phyloP scores from a whole-genome alignment of 2,888 invertebrate species.

The Nysson spinosus region DNA sequence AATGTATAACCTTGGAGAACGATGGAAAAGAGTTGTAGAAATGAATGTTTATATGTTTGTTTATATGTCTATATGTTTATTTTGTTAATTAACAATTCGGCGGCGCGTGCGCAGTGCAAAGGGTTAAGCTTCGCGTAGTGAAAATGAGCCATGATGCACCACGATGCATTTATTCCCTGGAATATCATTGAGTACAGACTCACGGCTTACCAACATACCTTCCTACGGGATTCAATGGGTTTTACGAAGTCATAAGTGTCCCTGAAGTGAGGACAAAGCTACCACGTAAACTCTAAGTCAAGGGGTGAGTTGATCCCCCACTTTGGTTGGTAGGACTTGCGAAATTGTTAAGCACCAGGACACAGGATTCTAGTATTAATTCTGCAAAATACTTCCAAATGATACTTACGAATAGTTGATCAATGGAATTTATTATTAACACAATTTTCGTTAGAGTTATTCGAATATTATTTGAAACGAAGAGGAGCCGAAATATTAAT shows the following conservation, averaged over 20 bases:
- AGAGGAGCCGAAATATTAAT: too few relatives aligned
- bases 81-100: too few relatives aligned
- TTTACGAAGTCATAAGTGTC: constrained; percentile 37
- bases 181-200: constrained; percentile 15
- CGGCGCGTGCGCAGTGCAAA: too few relatives aligned
- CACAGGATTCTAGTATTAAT: background rate
- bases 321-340: constrained; percentile 21
- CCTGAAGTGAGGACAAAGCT: constrained; percentile 8
- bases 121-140: background rate
- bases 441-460: too few relatives aligned
- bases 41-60: too few relatives aligned
- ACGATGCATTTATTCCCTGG: constrained; percentile 4
- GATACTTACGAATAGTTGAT: constrained; percentile 15
- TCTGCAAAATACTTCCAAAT: constrained; percentile 17
- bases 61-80: too few relatives aligned
- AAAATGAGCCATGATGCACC: constrained; percentile 4
- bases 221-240: constrained; percentile 11
- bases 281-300: constrained; percentile 33
- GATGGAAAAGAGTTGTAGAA: too few relatives aligned
- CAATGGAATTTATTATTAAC: too few relatives aligned
- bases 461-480: too few relatives aligned
- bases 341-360: constrained; percentile 33
- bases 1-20: too few relatives aligned
- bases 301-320: too few relatives aligned
- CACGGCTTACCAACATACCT: constrained; percentile 7